A percentile compares a stretch with the other conserved stretches of the same genome.
phyloP scores from a whole-genome alignment of 2,113 vertebrate species.

The Anhinga anhinga region DNA sequence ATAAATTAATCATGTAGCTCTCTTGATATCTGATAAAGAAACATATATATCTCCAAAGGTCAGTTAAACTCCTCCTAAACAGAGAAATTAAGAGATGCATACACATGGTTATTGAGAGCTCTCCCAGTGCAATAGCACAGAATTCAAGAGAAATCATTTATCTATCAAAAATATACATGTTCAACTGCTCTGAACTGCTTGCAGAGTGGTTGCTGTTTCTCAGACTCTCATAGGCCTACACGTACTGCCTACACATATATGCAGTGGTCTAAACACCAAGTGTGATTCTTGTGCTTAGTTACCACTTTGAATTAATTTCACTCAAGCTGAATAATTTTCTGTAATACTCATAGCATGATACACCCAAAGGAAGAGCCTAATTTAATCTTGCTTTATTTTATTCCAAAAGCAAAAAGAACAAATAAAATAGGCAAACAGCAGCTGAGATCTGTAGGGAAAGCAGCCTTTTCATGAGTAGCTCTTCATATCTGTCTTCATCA shows the following conservation, averaged over 20 bases:
- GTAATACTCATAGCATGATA: background rate
- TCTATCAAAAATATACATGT: background rate
- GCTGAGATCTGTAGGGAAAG: background rate
- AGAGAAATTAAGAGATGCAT: background rate
- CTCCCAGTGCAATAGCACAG: background rate
- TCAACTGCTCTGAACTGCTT: background rate
- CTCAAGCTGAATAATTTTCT: background rate
- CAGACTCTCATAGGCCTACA: fast-evolving
- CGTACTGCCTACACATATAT: background rate
- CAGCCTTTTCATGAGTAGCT: background rate
- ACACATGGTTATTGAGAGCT: background rate
- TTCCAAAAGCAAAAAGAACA: background rate
- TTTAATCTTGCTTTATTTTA: background rate
- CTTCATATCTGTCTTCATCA: background rate
- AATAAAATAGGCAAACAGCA: background rate
- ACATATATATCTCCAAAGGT: background rate
- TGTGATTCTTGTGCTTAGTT: background rate
- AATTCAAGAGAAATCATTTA: background rate
- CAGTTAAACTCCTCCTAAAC: background rate
- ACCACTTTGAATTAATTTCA: background rate
- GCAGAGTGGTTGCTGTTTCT: background rate
- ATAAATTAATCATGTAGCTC: background rate
- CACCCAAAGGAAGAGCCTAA: background rate
- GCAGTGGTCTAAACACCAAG: background rate
- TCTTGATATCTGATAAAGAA: background rate